Evolutionary conservation across 2,797 vertebrate species (phyloP).

Genomic region (Malurus leucopterus): DNA sequence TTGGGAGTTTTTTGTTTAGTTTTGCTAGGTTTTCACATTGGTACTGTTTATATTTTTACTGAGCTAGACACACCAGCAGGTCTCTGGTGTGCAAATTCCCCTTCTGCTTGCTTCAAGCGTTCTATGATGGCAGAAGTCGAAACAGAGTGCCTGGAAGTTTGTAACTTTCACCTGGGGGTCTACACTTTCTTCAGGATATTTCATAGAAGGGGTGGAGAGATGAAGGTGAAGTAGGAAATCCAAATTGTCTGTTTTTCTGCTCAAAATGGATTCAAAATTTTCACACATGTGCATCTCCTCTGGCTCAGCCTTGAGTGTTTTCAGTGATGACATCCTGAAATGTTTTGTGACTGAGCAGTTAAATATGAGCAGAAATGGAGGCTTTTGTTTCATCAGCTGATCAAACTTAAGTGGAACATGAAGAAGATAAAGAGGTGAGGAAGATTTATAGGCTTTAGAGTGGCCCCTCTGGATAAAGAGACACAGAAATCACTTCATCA

Average conservation of each 20-base stretch:
- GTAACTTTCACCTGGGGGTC: not conserved
- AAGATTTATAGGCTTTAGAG: not conserved
- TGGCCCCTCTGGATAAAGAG: constrained; percentile 31
- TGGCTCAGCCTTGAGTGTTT: not conserved
- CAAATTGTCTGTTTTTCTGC: not conserved
- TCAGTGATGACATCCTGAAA: not conserved
- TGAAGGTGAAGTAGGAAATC: not conserved
- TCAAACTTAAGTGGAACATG: not conserved
- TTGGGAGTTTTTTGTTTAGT: not conserved
- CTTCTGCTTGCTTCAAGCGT: not conserved
- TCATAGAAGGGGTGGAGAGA: not conserved
- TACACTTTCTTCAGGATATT: not conserved
- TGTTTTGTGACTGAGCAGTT: not conserved
- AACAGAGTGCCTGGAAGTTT: not conserved
- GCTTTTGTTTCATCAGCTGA: not conserved
- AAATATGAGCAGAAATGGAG: not conserved
- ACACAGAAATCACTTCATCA: constrained; percentile 40
- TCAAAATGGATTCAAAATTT: not conserved
- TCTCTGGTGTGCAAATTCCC: not conserved
- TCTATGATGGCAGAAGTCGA: not conserved
- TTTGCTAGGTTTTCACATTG: not conserved
- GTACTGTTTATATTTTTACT: not conserved
- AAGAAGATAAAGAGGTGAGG: not conserved
- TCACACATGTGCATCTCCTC: not conserved
- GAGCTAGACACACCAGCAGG: not conserved